These are phyloP conservation scores for Mohoua ochrocephala DNA, from an alignment of 2,113 vertebrate genomes.

Conservation along the genomic window DNA sequence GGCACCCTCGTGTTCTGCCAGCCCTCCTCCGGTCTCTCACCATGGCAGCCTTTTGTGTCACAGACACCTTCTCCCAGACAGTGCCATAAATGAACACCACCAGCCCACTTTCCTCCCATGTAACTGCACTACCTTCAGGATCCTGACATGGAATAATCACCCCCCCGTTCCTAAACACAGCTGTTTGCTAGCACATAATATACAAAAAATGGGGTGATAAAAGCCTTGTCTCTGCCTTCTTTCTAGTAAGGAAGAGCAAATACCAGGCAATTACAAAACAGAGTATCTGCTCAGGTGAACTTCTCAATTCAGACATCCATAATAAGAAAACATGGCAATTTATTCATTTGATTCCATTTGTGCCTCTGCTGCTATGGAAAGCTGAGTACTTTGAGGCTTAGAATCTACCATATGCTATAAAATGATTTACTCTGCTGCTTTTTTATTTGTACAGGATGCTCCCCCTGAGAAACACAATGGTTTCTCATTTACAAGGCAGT, in stretches of 20 bases:
- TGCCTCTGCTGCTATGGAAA: conserved; percentile 28
- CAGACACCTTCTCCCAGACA: background rate
- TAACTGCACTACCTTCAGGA: background rate
- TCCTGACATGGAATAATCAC: background rate
- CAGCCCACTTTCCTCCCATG: background rate
- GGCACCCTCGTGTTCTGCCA: background rate
- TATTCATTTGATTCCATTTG: conserved; percentile 43
- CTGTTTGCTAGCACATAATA: background rate
- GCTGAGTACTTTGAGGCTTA: conserved; percentile 24
- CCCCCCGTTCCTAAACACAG: background rate
- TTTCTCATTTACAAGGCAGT: conserved; percentile 45
- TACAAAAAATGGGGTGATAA: background rate
- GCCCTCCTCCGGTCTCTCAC: background rate
- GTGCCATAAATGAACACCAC: background rate
- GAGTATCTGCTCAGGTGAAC: conserved; percentile 11
- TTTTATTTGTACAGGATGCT: conserved; percentile 52
- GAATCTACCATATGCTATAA: conserved; percentile 29
- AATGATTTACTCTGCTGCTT: conserved; percentile 50
- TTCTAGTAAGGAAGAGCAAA: conserved; percentile 22
- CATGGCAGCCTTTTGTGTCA: background rate
- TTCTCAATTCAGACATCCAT: background rate
- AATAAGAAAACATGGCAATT: conserved; percentile 49
- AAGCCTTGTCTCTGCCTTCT: conserved; percentile 26
- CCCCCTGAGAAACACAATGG: conserved; percentile 43
- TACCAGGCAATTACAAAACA: conserved; percentile 32